Evolutionary conservation across 2,888 invertebrate species (phyloP).

Genomic region (Plebejus argus): DNA sequence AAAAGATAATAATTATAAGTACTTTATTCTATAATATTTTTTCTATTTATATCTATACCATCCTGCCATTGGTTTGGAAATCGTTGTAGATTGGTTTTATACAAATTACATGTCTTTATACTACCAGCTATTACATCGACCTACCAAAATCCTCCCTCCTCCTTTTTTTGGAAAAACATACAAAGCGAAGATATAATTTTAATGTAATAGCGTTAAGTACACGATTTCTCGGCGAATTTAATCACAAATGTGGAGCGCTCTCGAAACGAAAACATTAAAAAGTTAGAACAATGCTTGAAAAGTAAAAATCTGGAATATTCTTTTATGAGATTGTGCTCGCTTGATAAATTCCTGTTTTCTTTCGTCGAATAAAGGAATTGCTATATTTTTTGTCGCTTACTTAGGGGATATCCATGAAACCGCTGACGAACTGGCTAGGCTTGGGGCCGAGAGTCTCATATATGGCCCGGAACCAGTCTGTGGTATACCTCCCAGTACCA

Average conservation of each 20-base stretch:
- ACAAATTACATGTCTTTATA: too few species aligned
- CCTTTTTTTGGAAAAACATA: background rate
- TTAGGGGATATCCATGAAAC: background rate
- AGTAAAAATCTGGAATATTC: conserved; percentile 16
- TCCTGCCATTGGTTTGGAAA: too few species aligned
- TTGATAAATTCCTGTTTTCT: conserved; percentile 12
- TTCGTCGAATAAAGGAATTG: conserved; percentile 23
- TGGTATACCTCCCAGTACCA: too few species aligned
- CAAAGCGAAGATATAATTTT: background rate
- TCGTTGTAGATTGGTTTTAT: too few species aligned
- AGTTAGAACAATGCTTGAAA: conserved; percentile 19
- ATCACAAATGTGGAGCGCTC: conserved; percentile 1
- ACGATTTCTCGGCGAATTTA: background rate
- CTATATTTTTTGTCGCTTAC: background rate
- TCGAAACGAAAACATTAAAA: conserved; percentile 1
- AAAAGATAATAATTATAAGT: too few species aligned
- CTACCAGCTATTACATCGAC: too few species aligned
- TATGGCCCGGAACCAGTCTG: too few species aligned
- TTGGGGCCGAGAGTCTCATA: too few species aligned
- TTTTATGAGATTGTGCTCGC: conserved; percentile 19
- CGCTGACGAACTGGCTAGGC: too few species aligned
- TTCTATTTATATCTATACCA: too few species aligned
- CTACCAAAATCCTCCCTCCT: too few species aligned
- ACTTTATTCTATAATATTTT: too few species aligned
- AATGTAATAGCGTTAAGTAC: background rate